These are phyloP conservation scores for Tachyglossus aculeatus DNA, from an alignment of 2,797 vertebrate species.

Conservation along the genomic window DNA sequence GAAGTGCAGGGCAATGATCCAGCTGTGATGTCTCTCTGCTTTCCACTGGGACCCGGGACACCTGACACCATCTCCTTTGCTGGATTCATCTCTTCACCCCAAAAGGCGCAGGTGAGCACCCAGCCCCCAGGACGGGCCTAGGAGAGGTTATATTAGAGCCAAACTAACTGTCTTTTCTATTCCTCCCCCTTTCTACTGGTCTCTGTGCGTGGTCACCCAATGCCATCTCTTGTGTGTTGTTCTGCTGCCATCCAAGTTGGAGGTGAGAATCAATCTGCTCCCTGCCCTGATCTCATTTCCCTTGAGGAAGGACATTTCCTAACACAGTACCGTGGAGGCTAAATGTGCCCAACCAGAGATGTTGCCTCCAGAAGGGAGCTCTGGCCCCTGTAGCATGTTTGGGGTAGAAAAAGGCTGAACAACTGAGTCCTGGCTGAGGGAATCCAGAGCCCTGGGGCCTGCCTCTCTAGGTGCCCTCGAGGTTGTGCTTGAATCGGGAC, in stretches of 20 bases:
- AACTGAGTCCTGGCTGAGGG: no score
- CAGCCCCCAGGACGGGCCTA: no score
- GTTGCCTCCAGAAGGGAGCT: not conserved
- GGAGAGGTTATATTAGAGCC: not conserved
- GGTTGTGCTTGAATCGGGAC: no score
- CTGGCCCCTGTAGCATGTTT: not conserved
- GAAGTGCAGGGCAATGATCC: not conserved
- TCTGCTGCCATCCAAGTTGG: not conserved
- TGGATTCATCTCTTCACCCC: no score
- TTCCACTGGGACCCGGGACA: not conserved
- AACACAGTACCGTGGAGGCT: not conserved
- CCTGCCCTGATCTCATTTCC: not conserved
- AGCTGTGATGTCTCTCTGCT: not conserved
- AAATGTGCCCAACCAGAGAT: not conserved
- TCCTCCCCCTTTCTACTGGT: not conserved
- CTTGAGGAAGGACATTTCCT: no score
- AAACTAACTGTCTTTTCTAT: not conserved
- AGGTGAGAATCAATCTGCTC: not conserved
- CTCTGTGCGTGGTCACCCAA: no score
- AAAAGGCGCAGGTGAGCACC: not conserved
- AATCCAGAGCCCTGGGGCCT: no score
- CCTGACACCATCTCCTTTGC: not conserved
- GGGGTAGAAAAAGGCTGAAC: not conserved
- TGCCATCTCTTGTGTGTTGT: no score
- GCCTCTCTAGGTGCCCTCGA: no score